Evolutionary conservation across 2,888 invertebrate genomes (phyloP), one percentile per base, ranked within the genome.

Genomic region (Iselma pallidipennis): DNA sequence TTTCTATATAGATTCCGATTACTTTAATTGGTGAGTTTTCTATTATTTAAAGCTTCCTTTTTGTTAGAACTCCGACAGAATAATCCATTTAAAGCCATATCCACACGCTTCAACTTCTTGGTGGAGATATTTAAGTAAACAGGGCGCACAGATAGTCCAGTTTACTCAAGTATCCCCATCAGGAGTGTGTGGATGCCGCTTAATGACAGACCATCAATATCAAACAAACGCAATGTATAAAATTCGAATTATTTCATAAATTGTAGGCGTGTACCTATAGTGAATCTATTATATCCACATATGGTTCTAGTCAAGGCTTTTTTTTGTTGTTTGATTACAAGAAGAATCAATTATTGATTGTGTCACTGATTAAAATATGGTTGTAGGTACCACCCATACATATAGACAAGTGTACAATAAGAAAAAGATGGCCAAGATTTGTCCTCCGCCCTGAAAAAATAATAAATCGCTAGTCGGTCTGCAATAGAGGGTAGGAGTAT

Each of bases 381-480:
- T 16, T n/a, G n/a, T n/a, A n/a, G n/a, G n/a, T n/a, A n/a, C n/a
- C n/a, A n/a, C n/a, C n/a, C n/a, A n/a, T n/a, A n/a, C n/a, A n/a
- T n/a, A n/a, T n/a, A n/a, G n/a, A n/a, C n/a, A n/a, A n/a, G n/a
- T n/a, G n/a, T n/a, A n/a, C n/a, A n/a, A n/a, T n/a, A n/a, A n/a
- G n/a, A n/a, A n/a, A 19, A 21, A 45, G 10, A 45, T 12, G 21
- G 1, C 19, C 37, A 12, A 45, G 45, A 45, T 45, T 45, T 28
- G 57, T 49, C 54, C 53, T 42, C 16, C 12, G 42, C 10, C 42
- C 21, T 31, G 49, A 33, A 61, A 63, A 63, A 63, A 63, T 63
- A 63, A 59, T 63, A 63, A 63, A 63, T 63, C 63, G 59, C 33
- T 56, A 53, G 55, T 57, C 51, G 53, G 21, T 42, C 14, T 26